Evolutionary conservation across 2,113 vertebrate species (phyloP).

Genomic region (Ahaetulla prasina): DNA sequence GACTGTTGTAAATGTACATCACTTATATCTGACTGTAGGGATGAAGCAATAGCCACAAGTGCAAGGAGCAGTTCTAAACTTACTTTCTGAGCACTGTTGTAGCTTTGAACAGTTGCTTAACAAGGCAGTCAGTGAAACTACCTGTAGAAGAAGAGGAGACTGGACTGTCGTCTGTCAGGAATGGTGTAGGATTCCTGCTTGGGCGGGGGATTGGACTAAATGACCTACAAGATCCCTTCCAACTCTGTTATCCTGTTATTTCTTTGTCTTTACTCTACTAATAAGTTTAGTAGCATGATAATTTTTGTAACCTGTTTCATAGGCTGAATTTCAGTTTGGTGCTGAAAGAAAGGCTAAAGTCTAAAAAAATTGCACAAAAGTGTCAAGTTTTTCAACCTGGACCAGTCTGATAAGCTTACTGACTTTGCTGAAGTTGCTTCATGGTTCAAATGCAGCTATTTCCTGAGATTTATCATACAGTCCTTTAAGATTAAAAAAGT

Average conservation of each 20-base stretch:
- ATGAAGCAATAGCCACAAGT: not conserved
- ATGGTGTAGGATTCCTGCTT: no score
- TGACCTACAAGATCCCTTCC: no score
- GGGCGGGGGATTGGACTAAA: no score
- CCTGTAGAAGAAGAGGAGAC: not conserved
- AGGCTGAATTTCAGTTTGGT: not conserved
- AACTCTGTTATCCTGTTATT: no score
- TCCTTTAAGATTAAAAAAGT: not conserved
- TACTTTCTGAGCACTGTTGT: not conserved
- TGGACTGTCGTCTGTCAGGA: no score
- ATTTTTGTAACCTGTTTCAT: not conserved
- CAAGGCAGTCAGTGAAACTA: not conserved
- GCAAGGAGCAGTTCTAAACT: not conserved
- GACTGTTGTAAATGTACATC: not conserved
- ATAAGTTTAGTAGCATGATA: not conserved
- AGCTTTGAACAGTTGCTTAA: not conserved
- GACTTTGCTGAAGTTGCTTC: not conserved
- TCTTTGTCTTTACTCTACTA: not conserved
- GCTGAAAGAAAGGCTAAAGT: not conserved
- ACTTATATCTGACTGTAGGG: not conserved
- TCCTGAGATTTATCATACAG: not conserved
- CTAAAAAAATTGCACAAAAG: not conserved
- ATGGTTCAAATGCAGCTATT: not conserved
- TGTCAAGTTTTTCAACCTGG: not conserved
- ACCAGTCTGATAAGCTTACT: not conserved